Conservation (phyloP, 1,140 invertebrate genomes). For the Zophobas morio region DNA sequence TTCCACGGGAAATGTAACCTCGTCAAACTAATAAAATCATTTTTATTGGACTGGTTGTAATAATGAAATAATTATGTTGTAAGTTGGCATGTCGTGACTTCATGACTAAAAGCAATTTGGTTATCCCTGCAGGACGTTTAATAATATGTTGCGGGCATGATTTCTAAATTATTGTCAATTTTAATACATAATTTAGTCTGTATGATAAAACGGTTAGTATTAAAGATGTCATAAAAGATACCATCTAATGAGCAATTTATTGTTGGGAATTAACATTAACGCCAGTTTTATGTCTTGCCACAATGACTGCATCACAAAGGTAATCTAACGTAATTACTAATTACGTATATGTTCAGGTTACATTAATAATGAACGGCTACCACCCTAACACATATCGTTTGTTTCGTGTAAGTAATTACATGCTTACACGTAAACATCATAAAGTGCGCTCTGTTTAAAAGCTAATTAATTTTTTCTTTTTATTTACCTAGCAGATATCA, state of each 20-base stretch:
- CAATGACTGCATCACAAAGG: too few species aligned
- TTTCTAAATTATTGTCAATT: slow-evolving; percentile 23
- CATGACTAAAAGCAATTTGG: slow-evolving; percentile 33
- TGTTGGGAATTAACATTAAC: neutral
- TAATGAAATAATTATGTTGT: slow-evolving; percentile 33
- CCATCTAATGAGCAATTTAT: slow-evolving; percentile 10
- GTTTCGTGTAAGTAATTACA: too few species aligned
- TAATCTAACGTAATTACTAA: too few species aligned
- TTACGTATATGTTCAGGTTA: too few species aligned
- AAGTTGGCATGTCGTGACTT: slow-evolving; percentile 27
- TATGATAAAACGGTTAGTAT: slow-evolving; percentile 6
- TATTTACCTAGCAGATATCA: too few species aligned
- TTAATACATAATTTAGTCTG: slow-evolving; percentile 13
- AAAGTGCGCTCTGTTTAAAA: too few species aligned
- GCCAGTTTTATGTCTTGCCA: too few species aligned
- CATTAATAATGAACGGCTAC: too few species aligned
- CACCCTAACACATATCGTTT: too few species aligned
- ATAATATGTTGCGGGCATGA: slow-evolving; percentile 27
- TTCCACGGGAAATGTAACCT: neutral
- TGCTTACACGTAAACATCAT: too few species aligned
- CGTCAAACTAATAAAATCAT: slow-evolving; percentile 21
- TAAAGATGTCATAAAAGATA: neutral
- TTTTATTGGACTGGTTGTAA: slow-evolving; percentile 27
- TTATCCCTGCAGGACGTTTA: slow-evolving; percentile 34
- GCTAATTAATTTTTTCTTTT: too few species aligned